Conservation (phyloP, 1,140 invertebrate species). For the Homalodisca vitripennis region DNA sequence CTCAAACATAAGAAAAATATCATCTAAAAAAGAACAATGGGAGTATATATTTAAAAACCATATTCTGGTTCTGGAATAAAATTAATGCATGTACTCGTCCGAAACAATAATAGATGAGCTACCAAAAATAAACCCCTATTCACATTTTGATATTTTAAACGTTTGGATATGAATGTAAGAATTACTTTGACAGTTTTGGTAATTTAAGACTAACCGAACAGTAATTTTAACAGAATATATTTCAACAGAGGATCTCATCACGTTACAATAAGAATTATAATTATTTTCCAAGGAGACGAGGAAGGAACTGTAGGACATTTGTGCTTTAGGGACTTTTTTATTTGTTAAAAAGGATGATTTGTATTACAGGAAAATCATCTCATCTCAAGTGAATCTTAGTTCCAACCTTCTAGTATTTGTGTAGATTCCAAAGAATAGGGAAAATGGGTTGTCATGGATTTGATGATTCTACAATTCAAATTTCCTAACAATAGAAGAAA, state of each 20-base stretch:
- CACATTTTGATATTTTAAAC: conserved; percentile 37
- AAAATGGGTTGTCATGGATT: neutral
- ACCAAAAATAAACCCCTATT: conserved; percentile 24
- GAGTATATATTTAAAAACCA: conserved; percentile 28
- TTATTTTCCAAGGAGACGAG: conserved; percentile 11
- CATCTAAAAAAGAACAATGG: conserved; percentile 3
- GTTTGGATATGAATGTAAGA: conserved; percentile 9
- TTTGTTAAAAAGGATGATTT: conserved; percentile 1
- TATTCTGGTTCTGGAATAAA: conserved; percentile 31
- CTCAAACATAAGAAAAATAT: neutral
- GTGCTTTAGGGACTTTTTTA: neutral
- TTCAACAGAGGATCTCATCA: conserved; percentile 11
- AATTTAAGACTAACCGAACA: conserved; percentile 22
- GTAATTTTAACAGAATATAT: neutral
- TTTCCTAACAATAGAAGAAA: conserved; percentile 27
- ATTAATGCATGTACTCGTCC: conserved; percentile 8
- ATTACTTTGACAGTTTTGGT: conserved; percentile 29
- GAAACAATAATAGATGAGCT: neutral
- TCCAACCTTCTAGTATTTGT: neutral
- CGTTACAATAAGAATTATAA: conserved; percentile 17
- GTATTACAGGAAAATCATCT: neutral
- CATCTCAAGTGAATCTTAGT: conserved; percentile 2
- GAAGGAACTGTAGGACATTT: conserved; percentile 20
- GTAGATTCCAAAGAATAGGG: neutral
- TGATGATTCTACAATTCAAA: conserved; percentile 27